phyloP scores from a whole-genome alignment of 2,797 vertebrate species.

The Atherinosoma microstoma region DNA sequence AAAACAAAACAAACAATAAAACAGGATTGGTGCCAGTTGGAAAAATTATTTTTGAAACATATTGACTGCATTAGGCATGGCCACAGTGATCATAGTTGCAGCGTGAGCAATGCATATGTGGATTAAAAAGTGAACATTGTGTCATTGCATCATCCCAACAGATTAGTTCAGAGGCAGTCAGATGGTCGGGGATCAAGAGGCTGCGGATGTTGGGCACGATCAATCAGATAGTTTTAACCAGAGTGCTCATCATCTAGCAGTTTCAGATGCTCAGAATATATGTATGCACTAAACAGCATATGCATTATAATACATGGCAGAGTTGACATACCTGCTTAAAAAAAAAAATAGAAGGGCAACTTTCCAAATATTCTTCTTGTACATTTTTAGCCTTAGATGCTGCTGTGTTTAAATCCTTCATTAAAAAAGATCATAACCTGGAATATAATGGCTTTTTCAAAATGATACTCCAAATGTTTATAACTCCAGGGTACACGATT shows the following conservation, averaged over 20 bases:
- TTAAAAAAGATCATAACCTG: background rate
- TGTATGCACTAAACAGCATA: conserved; percentile 1
- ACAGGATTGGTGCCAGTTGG: conserved; percentile 1
- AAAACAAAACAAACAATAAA: background rate
- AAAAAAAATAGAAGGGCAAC: background rate
- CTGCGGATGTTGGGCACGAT: conserved; percentile 35
- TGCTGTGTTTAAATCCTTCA: background rate
- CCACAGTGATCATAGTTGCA: conserved; percentile 37
- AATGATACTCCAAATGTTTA: background rate
- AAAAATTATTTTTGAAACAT: conserved; percentile 13
- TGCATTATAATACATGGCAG: background rate
- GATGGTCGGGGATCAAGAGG: conserved; percentile 65
- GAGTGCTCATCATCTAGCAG: conserved; percentile 5
- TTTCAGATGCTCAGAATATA: conserved; percentile 22
- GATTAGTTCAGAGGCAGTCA: conserved; percentile 75
- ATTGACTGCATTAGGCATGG: conserved; percentile 32
- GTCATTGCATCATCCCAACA: conserved; percentile 60
- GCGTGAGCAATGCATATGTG: conserved; percentile 40
- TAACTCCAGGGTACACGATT: background rate
- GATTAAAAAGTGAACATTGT: conserved; percentile 66
- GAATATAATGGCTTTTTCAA: background rate
- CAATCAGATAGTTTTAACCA: conserved; percentile 30
- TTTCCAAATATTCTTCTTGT: too few species aligned
- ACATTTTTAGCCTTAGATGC: background rate
- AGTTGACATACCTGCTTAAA: background rate